Evolutionary conservation across 2,797 vertebrate genomes (phyloP), one percentile per base, ranked within the genome.

Genomic region (Hoplostethus atlanticus): DNA sequence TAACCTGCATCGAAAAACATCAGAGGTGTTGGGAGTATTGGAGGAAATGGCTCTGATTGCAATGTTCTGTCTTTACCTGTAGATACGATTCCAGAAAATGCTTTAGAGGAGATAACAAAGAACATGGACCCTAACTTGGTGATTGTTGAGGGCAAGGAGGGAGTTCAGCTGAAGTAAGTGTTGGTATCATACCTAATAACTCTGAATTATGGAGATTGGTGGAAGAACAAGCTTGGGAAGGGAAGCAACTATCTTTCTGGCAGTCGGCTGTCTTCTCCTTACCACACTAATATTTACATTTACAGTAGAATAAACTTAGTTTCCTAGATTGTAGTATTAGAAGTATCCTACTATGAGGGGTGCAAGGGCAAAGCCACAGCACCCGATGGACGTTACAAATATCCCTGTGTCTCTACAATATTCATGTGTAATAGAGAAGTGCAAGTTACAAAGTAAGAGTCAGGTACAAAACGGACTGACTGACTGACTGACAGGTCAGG

Each of bases 81-180:
- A 99, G 98, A 99, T 84, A 97, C 98, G 97, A 99, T 99, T 90
- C 96, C 98, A 80, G 98, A 99, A 94, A 99, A 99, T 5, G 98
- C 98, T 84, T 94, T 99, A 80, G 98, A 99, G 85, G 98, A 99
- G 91, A 98, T 99, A 91, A 99, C 97, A 4, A 99, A 99, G 94
- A 99, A 98, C 93, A 96, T 98, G 70, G 98, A 99, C 78, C 98
- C 97, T 58, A 99, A 95, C 30, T 93, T 97, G 13, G 96, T 99
- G 69, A 94, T 99, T 53, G 96, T 97, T 38, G 98, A 99, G 81
- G 95, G 80, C 89, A 97, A 96, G 91, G 96, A 96, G 2, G 93
- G 94, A 36, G 93, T 96, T 84, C 97, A 96, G 90, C 96, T 98
- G 94, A 97, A 98, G 98, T 99, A 90, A 96, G 97, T 94, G 21